phyloP scores from a whole-genome alignment of 2,888 invertebrate species.

The Pteria penguin region DNA sequence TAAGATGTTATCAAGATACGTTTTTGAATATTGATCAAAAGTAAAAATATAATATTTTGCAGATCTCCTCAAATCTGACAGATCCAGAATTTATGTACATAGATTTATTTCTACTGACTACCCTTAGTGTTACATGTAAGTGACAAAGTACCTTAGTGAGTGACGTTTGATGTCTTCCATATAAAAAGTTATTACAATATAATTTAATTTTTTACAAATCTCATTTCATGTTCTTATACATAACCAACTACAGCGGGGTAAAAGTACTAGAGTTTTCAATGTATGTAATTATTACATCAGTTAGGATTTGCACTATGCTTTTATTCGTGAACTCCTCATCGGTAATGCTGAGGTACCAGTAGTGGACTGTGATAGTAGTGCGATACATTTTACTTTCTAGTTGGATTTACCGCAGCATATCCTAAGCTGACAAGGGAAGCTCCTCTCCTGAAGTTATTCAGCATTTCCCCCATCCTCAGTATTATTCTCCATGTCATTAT shows the following conservation, averaged over 20 bases:
- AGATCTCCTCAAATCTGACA: slow-evolving; percentile 85
- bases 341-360: neutral
- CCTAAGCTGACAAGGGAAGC: slow-evolving; percentile 80
- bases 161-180: too few relatives aligned
- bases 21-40: too few relatives aligned
- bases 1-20: too few relatives aligned
- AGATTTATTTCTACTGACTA: slow-evolving; percentile 93
- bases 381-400: slow-evolving; percentile 54
- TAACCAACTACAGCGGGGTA: too few relatives aligned
- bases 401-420: slow-evolving; percentile 78
- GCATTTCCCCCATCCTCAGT: slow-evolving; percentile 89
- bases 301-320: neutral
- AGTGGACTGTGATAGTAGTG: neutral
- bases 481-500: slow-evolving; percentile 87
- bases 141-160: too few relatives aligned
- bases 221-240: too few relatives aligned
- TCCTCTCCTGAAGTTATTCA: slow-evolving; percentile 88
- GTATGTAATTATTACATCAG: neutral
- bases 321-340: too few relatives aligned
- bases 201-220: too few relatives aligned
- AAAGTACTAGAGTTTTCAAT: too few relatives aligned
- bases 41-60: too few relatives aligned
- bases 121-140: slow-evolving; percentile 91
- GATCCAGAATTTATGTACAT: slow-evolving; percentile 95
- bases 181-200: too few relatives aligned